Evolutionary conservation across 2,113 vertebrate species (phyloP), one percentile per base, ranked within the genome.

Genomic region (Neoarius graeffei): DNA sequence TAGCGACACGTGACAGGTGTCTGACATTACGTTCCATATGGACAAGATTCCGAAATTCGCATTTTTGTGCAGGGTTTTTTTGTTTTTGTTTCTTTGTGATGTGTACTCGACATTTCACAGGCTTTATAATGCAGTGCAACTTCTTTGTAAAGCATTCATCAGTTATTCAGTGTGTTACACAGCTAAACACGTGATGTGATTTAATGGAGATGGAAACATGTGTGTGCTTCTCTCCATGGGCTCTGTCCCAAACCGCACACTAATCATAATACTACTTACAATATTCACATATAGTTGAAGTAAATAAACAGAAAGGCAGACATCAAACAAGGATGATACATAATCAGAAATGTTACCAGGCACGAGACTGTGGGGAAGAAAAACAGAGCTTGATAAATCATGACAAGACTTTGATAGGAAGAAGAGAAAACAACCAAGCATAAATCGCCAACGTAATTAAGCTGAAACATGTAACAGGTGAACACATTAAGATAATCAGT

Each of bases 41-140:
- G n/a, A 25, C 13, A 27, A 8, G 88, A 88, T 67, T 89, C 62
- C 86, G 66, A 84, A 82, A 2, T 87, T 74, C 84, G n/a, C 77
- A 85, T 89, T 90, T 90, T 87, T 85, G 89, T 89, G 83, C 3
- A 71, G 8, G 1, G 52, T n/a, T 14, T 13, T 54, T 77, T 25
- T 15, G 2, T 0, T 2, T 14, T 14, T 27, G 10, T 57, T 57
- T 57, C 10, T 1, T 17, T 50, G 60, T 27, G 52, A 59, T 20
- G 73, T 13, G 17, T 48, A 17, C 1, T 79, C 42, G 85, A 27
- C 85, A 77, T 64, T 87, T 87, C 35, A 50, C 20, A 1, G 23
- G 23, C 48, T 13, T 48, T 25, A 79, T 76, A 4, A 50, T 77
- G 3, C 11, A 20, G 35, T 20, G 35, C 66, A 57, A 35, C 9